phyloP scores from a whole-genome alignment of 2,888 invertebrate genomes.

The Labia minor region DNA sequence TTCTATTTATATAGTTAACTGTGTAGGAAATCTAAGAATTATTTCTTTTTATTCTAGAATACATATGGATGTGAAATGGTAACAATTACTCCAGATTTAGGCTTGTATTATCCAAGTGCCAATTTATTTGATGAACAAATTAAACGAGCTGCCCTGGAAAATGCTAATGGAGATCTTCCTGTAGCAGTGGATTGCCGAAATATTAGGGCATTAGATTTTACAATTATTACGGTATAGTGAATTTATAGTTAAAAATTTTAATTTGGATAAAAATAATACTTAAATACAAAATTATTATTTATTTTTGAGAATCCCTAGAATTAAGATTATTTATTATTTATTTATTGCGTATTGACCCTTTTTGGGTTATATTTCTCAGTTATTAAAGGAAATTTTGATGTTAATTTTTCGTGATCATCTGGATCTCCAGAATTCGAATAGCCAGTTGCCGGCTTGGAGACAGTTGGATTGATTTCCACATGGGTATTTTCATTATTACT shows the following conservation, averaged over 20 bases:
- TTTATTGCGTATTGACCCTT: too few species aligned
- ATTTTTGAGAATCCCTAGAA: too few species aligned
- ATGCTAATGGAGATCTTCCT: conserved; percentile 40
- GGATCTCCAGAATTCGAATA: too few species aligned
- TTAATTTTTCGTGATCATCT: too few species aligned
- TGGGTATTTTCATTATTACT: too few species aligned
- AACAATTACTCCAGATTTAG: conserved; percentile 50
- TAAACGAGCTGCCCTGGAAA: conserved; percentile 38
- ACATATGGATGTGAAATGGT: conserved; percentile 40
- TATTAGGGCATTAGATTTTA: conserved; percentile 56
- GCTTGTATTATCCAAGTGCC: conserved; percentile 59
- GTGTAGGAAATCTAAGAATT: neutral
- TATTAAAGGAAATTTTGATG: too few species aligned
- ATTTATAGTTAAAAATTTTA: conserved; percentile 25
- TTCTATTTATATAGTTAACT: conserved; percentile 13
- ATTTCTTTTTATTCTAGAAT: conserved; percentile 16
- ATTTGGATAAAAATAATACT: conserved; percentile 16
- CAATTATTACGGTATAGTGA: conserved; percentile 53
- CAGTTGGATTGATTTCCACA: too few species aligned
- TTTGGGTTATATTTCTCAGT: too few species aligned
- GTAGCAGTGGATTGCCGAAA: conserved; percentile 53
- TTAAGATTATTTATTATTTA: conserved; percentile 17
- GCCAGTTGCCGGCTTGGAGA: too few species aligned
- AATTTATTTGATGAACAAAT: conserved; percentile 51
- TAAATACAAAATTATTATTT: conserved; percentile 13